Evolutionary conservation across 2,797 vertebrate genomes (phyloP).

Genomic region (Melanotaenia trifasciata): DNA sequence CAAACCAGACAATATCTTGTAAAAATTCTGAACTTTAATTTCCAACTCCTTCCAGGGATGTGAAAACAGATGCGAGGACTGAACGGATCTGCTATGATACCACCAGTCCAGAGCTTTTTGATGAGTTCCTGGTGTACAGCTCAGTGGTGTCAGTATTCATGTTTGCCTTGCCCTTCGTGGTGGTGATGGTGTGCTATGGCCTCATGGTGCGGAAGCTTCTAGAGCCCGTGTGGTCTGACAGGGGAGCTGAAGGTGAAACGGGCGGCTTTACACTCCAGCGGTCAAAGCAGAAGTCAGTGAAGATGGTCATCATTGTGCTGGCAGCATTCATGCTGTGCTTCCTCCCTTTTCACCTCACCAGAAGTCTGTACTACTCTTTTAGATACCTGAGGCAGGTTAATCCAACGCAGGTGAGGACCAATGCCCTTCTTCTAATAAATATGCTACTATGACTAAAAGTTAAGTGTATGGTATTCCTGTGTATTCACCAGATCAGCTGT

Average conservation of each 20-base stretch:
- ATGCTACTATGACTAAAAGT: not conserved
- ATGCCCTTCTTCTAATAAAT: not conserved
- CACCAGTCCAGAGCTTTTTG: conserved; percentile 88
- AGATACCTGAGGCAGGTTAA: conserved; percentile 83
- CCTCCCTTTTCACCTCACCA: conserved; percentile 94
- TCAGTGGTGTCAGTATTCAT: conserved; percentile 88
- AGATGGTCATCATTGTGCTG: conserved; percentile 94
- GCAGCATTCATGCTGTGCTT: conserved; percentile 92
- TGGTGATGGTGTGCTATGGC: conserved; percentile 90
- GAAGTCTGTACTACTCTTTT: conserved; percentile 93
- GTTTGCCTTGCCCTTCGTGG: conserved; percentile 89
- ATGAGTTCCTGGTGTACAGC: conserved; percentile 91
- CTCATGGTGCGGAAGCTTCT: conserved; percentile 91
- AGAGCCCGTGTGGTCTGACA: conserved; percentile 69
- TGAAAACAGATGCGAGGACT: conserved; percentile 12
- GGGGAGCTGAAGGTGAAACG: conserved; percentile 2
- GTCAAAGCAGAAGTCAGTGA: conserved; percentile 93
- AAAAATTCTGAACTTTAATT: not conserved
- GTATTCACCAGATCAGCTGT: conserved; percentile 82
- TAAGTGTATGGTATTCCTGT: not conserved
- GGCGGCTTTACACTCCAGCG: conserved; percentile 77
- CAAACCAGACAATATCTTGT: not conserved
- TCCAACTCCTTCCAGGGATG: conserved; percentile 41
- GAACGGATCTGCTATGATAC: conserved; percentile 91
- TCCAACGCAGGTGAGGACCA: conserved; percentile 64